Evolutionary conservation across 2,888 invertebrate species (phyloP), one percentile per base, ranked within the genome.

Genomic region (Synanthedon formicaeformis): DNA sequence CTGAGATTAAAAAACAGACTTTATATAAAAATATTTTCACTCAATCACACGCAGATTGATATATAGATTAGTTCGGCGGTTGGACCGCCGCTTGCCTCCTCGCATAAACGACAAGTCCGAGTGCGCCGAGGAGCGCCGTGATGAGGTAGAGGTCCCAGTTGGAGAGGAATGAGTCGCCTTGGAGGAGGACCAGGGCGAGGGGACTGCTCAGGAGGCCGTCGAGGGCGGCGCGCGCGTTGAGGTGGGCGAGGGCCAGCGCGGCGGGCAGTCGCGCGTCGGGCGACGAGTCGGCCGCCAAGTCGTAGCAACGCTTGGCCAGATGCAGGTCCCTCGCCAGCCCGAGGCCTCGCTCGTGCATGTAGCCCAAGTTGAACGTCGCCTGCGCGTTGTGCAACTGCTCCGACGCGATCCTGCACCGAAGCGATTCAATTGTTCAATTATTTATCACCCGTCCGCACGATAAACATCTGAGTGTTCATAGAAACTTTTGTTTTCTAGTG

Each of bases 281-380:
- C 72, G 94, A 95, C 0, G 97, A 94, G 75, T 98, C 96, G 0
- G 96, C 96, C 1, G 98, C 98, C 78, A 95, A 91, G 88, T 99
- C 99, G 86, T 99, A 99, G 78, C 96, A 95, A 27, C 99, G 90
- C 86, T 99, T 99, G 27, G 99, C 99, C 55, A 99, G 87, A 87
- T 99, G 97, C 70, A 96, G 92, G 87, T 99, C 94, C 53, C 89
- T 90, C 6, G 91, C 89, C 84, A 99, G 93, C 6, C 99, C 99
- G 23, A 98, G 88, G 0, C 99, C 99, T 62, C 95, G 94, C 81
- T 99, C 98, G 81, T 99, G 98, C 99, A 99, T 99, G 81, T 98
- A 99, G 23, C 97, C 99, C 59, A 99, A 90, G 87, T 99, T 99
- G 81, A 99, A 99, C 92, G 98, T 98, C 4, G 99, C 99, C 77